Evolutionary conservation across 2,888 invertebrate genomes (phyloP), one percentile per base, ranked within the genome.

Genomic region (Clostera curtula): DNA sequence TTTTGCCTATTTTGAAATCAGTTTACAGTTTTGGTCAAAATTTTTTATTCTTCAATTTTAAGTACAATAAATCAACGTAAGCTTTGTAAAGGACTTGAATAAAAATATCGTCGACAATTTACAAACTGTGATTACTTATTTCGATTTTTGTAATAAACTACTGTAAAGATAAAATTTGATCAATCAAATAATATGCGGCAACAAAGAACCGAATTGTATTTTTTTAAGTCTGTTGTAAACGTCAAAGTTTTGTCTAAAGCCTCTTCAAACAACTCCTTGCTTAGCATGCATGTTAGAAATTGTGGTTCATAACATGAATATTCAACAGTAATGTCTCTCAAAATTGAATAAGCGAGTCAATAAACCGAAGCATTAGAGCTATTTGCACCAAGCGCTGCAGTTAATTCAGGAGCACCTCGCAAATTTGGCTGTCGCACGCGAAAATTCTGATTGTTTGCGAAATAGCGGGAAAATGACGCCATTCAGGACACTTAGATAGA

Each of bases 401-500:
- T 31, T 25, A 19, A 37, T 37, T 44, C 30, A n/a, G 7, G 19
- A 32, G 18, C 13, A 31, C 27, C 5, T 22, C 48, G 43, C 39
- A 58, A 67, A 68, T 62, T 60, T 49, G 58, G 51, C 63, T 62
- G 69, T 64, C 62, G 65, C 40, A 49, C 49, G 43, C 26, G 40
- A 53, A 51, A n/a, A 46, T 29, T 38, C 33, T 49, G 52, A 62
- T 60, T 55, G 47, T 44, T 44, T 34, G 40, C 31, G 53, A 61
- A 62, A 56, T 54, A 39, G 41, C 29, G 21, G 23, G 36, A 56
- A 68, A 56, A 55, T 61, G 61, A 50, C 51, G 51, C 32, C 24
- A 10, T 42, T 42, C 42, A n/a, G n/a, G n/a, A n/a, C n/a, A n/a
- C n/a, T n/a, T n/a, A n/a, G n/a, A n/a, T n/a, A n/a, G n/a, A n/a